Evolutionary conservation across 2,113 vertebrate species (phyloP), one percentile per base, ranked within the genome.

Genomic region (Scartelaos histophorus): DNA sequence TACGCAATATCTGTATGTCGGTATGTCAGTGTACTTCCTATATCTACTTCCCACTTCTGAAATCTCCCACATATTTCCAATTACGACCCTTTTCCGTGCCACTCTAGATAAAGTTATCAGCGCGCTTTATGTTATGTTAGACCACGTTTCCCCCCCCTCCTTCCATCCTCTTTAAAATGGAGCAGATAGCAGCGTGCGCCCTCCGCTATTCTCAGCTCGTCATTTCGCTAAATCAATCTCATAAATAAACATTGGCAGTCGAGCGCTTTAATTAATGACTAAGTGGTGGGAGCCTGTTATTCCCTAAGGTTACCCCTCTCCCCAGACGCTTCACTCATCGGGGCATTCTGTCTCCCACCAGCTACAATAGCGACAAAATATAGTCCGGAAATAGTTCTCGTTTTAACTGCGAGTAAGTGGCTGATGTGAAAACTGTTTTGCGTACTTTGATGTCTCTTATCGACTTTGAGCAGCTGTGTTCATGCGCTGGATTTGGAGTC

Each of bases 391-490:
- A 80, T 71, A 87, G 83, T 71, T 73, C 71, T 80, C 84, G 45
- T 78, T 82, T 73, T 16, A 66, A 80, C 77, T 74, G 53, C 46
- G 47, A 86, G 88, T 76, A 78, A 86, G 79, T 78, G 84, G 80
- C 82, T 75, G 88, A 88, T 91, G 78, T 83, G 71, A 60, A 62
- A 75, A 43, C 15, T 13, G 29, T 66, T 82, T 84, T 75, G 74
- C 61, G 81, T 58, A 69, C 89, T 92, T 90, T 91, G 89, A 90
- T 78, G 64, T 17, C 76, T 88, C 82, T 92, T 89, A 92, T 91
- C 91, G 81, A 90, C 74, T 88, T 87, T 82, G 72, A 70, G 80
- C 89, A 90, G 69, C 71, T 64, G 56, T 49, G 67, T 70, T 69
- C n/a, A 7, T 75, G 22, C 25, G 47, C 62, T 64, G 61, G 56